Percentiles rank a stretch among this genome's conserved stretches.
These are phyloP conservation scores for Drosophila elegans DNA, from an alignment of 1,140 invertebrate species.

Conservation along the genomic window DNA sequence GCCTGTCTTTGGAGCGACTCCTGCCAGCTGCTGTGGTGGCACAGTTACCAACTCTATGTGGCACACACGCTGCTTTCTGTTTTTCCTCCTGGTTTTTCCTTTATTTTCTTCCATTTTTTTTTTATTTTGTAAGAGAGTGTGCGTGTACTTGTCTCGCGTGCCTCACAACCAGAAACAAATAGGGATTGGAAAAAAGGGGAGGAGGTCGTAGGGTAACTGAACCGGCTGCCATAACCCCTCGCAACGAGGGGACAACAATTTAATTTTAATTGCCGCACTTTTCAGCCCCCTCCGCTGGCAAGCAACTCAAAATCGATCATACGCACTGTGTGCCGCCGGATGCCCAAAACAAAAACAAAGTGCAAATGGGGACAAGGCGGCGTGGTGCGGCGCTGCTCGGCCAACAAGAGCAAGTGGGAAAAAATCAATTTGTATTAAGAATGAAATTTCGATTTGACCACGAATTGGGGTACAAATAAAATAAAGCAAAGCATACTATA, in stretches of 20 bases:
- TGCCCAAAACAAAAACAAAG: slow-evolving; percentile 60
- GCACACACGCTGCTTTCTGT: slow-evolving; percentile 20
- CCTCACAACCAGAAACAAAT: slow-evolving; percentile 29
- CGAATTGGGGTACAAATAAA: slow-evolving; percentile 29
- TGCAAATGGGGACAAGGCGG: slow-evolving; percentile 31
- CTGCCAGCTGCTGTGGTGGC: slow-evolving; percentile 45
- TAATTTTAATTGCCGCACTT: slow-evolving; percentile 75
- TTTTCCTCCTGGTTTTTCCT: not conserved
- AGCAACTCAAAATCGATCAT: slow-evolving; percentile 42
- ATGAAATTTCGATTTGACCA: slow-evolving; percentile 76
- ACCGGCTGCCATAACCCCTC: slow-evolving; percentile 17
- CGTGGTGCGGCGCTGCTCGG: not conserved
- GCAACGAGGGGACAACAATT: slow-evolving; percentile 65
- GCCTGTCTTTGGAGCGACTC: slow-evolving; percentile 49
- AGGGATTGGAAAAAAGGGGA: not conserved
- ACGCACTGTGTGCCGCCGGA: slow-evolving; percentile 47
- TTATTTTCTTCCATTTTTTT: not conserved
- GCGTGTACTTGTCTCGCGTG: slow-evolving; percentile 58
- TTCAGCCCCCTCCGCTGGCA: slow-evolving; percentile 7
- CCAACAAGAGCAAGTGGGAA: slow-evolving; percentile 39
- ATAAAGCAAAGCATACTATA: slow-evolving; percentile 41
- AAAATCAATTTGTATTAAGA: slow-evolving; percentile 81
- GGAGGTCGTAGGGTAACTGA: slow-evolving; percentile 8
- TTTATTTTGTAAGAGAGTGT: slow-evolving; percentile 5
- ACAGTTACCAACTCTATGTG: slow-evolving; percentile 50